phyloP scores from a whole-genome alignment of 2,797 vertebrate genomes.

The Prionace glauca region DNA sequence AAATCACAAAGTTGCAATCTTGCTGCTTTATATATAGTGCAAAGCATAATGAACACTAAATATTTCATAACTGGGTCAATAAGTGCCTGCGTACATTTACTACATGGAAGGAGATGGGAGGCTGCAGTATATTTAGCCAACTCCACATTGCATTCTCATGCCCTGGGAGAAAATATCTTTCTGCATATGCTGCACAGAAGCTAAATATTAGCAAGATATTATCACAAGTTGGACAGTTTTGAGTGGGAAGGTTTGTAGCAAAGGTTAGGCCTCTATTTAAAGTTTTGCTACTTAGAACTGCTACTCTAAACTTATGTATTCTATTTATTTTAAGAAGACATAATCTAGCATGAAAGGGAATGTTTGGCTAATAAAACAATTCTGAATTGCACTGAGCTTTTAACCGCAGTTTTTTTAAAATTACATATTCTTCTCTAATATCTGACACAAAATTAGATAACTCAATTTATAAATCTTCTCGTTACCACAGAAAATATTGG shows the following conservation, averaged over 20 bases:
- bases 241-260: not conserved
- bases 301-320: not conserved
- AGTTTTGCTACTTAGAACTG: not conserved
- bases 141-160: not conserved
- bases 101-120: not conserved
- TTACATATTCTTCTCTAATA: not conserved
- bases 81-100: not conserved
- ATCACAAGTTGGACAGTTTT: not conserved
- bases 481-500: not conserved
- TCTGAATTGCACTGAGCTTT: not conserved
- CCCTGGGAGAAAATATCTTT: not conserved
- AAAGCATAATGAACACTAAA: constrained; percentile 9
- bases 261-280: not conserved
- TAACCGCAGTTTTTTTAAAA: not conserved
- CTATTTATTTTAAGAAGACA: not conserved
- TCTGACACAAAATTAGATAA: not conserved
- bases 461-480: not conserved
- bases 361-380: not conserved
- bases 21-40: not conserved
- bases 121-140: not conserved
- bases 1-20: not conserved
- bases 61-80: constrained; percentile 4
- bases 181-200: not conserved
- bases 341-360: not conserved
- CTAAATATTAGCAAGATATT: not conserved